phyloP scores from a whole-genome alignment of 1,140 invertebrate species.

The Brachionus paranguensis region DNA sequence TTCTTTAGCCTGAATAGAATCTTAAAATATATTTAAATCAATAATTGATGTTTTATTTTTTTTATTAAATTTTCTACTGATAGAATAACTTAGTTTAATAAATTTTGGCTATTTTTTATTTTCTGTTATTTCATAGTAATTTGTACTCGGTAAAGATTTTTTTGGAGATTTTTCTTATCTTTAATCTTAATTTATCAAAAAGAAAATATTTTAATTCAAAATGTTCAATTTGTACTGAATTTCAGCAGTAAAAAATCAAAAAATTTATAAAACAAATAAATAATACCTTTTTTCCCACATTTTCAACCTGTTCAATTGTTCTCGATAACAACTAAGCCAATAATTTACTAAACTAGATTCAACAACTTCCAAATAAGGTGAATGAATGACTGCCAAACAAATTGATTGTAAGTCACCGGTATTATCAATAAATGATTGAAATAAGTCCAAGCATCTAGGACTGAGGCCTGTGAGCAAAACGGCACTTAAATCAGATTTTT shows the following conservation, averaged over 20 bases:
- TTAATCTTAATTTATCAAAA: no score
- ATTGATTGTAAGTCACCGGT: conserved; percentile 86
- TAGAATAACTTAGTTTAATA: no score
- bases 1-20: no score
- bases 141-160: no score
- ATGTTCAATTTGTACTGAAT: no score
- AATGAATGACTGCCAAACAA: conserved; percentile 69
- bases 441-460: conserved; percentile 62
- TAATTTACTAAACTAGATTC: conserved; percentile 61
- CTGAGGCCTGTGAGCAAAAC: conserved; percentile 70
- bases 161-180: no score
- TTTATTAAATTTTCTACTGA: no score
- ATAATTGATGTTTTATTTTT: no score
- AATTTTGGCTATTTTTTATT: no score
- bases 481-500: conserved; percentile 74
- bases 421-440: conserved; percentile 81
- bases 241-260: background rate
- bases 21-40: no score
- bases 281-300: conserved; percentile 67
- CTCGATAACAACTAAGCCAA: conserved; percentile 72
- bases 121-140: no score
- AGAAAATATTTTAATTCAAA: no score
- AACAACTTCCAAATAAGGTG: conserved; percentile 61
- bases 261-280: conserved; percentile 55
- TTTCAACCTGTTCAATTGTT: conserved; percentile 70